Evolutionary conservation across 2,113 vertebrate species (phyloP).

Genomic region (Nyctibius bracteatus): DNA sequence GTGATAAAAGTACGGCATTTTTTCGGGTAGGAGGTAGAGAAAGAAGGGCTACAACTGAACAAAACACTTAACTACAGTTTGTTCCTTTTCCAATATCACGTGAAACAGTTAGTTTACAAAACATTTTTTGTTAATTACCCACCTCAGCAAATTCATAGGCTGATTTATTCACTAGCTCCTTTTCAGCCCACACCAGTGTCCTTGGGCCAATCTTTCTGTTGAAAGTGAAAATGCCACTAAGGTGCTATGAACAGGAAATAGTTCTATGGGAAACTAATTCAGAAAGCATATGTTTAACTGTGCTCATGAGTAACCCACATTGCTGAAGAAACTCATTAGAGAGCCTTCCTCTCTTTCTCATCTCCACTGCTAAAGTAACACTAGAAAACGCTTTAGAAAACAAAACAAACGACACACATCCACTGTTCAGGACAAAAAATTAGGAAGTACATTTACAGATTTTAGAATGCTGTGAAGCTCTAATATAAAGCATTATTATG

Average conservation of each 20-base stretch:
- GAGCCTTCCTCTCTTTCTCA: neutral
- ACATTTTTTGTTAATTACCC: neutral
- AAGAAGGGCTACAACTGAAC: neutral
- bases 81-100: neutral
- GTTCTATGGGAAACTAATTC: neutral
- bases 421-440: neutral
- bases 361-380: neutral
- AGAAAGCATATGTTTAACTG: neutral
- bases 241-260: neutral
- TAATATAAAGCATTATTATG: neutral
- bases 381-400: neutral
- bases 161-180: constrained; percentile 88
- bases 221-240: constrained; percentile 35
- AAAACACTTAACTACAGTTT: neutral
- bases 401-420: neutral
- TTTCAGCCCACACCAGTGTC: constrained; percentile 93
- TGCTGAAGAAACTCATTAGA: neutral
- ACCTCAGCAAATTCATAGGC: constrained; percentile 95
- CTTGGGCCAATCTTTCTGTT: constrained; percentile 90
- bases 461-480: neutral
- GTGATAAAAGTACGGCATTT: neutral
- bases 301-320: neutral
- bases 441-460: neutral
- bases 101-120: neutral
- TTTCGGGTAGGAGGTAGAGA: neutral